phyloP scores from a whole-genome alignment of 53 echinoderm and acorn worm genomes.

The Henricia sp. region DNA sequence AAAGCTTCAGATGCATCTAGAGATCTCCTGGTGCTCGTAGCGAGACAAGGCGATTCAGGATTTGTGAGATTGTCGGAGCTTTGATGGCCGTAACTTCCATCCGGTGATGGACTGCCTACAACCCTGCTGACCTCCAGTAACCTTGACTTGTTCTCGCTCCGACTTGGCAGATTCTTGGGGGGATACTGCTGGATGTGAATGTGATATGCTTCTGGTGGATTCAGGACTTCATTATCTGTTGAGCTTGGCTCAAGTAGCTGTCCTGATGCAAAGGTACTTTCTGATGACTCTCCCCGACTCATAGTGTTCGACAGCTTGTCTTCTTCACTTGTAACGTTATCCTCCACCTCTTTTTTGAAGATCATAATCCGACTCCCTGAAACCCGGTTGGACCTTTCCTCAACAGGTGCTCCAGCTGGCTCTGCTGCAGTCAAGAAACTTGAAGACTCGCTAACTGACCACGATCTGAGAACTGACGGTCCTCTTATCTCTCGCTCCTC shows the following conservation, averaged over 20 bases:
- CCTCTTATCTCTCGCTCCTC: background rate
- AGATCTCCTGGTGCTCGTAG: conserved; percentile 46
- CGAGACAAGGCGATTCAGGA: conserved; percentile 45
- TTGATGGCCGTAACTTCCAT: conserved; percentile 37
- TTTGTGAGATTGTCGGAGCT: conserved; percentile 14
- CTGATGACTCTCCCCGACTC: background rate
- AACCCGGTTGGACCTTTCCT: background rate
- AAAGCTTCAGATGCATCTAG: conserved; percentile 9
- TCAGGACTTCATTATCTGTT: conserved; percentile 10
- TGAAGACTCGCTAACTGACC: conserved; percentile 48
- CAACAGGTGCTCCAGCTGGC: background rate
- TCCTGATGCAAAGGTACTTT: background rate
- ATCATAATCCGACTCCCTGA: background rate
- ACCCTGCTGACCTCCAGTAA: conserved; percentile 20
- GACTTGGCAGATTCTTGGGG: background rate
- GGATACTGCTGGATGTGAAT: background rate
- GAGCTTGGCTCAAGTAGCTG: conserved; percentile 56
- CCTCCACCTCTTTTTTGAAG: conserved; percentile 19
- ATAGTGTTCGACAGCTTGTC: too few relatives aligned
- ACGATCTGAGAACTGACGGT: background rate
- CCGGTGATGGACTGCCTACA: conserved; percentile 21
- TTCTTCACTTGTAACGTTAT: too few relatives aligned
- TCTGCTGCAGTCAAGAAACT: conserved; percentile 4
- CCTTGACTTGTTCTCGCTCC: background rate
- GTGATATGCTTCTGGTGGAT: conserved; percentile 19